Conservation (phyloP, 2,888 invertebrate genomes). For the Amblyteles armatorius region DNA sequence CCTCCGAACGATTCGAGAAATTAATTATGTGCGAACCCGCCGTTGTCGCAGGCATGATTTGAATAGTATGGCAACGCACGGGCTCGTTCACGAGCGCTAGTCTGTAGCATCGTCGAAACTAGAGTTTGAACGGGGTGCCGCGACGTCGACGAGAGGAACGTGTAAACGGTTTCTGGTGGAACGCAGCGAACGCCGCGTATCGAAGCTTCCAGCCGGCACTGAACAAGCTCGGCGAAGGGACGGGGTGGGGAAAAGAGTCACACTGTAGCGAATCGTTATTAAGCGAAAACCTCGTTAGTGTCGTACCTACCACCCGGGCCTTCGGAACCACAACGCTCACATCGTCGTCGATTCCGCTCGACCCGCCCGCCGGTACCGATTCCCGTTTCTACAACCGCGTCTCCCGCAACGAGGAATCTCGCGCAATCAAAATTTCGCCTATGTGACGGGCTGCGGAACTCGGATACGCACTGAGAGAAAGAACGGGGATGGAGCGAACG, state of each 20-base stretch:
- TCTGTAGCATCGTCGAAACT: conserved; percentile 35
- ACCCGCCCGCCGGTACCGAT: background rate
- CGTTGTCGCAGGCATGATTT: conserved; percentile 35
- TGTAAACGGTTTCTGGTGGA: conserved; percentile 30
- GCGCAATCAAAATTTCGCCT: conserved; percentile 58
- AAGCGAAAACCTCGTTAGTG: conserved; percentile 75
- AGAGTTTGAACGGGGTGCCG: conserved; percentile 20
- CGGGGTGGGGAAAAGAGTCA: background rate
- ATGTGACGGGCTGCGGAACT: conserved; percentile 31
- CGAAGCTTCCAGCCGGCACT: conserved; percentile 38
- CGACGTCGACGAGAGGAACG: conserved; percentile 35
- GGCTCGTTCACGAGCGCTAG: conserved; percentile 6
- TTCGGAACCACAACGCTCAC: background rate
- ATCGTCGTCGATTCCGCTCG: too few species aligned
- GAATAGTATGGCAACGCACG: conserved; percentile 30
- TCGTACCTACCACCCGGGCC: conserved; percentile 73
- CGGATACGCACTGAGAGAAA: background rate
- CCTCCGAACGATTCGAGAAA: conserved; percentile 33
- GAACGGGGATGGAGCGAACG: too few species aligned
- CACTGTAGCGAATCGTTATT: conserved; percentile 74
- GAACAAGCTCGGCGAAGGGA: conserved; percentile 30
- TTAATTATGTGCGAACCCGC: conserved; percentile 61
- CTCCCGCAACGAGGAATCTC: conserved; percentile 37
- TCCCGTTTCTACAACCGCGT: conserved; percentile 10
- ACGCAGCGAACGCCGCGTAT: conserved; percentile 21